Evolutionary conservation across 1,140 invertebrate genomes (phyloP).

Genomic region (Cyrtorhinus lividipennis): DNA sequence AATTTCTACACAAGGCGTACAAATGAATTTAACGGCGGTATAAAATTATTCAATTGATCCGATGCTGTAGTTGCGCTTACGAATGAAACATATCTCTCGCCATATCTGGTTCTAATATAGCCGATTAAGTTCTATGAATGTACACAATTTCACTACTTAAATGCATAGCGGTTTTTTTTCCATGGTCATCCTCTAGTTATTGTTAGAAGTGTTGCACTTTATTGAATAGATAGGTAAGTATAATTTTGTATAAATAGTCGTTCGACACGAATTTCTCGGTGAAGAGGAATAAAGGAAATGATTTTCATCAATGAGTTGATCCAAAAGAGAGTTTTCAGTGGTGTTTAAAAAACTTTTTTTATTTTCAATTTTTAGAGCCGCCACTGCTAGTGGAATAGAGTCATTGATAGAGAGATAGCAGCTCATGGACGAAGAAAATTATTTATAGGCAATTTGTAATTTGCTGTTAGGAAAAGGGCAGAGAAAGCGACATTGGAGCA

Average conservation of each 20-base stretch:
- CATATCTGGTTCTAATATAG: neutral
- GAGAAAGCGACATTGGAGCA: too few relatives aligned
- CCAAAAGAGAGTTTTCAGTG: neutral
- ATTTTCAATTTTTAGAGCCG: too few relatives aligned
- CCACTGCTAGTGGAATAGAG: too few relatives aligned
- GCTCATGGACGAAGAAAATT: too few relatives aligned
- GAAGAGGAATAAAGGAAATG: neutral
- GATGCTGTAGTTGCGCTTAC: neutral
- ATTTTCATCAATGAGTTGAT: neutral
- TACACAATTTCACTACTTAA: neutral
- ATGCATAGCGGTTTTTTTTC: constrained; percentile 1
- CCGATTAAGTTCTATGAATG: neutral
- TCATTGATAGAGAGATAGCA: too few relatives aligned
- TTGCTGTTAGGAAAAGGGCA: too few relatives aligned
- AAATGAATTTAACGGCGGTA: neutral
- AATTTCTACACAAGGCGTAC: neutral
- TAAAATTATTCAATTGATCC: neutral
- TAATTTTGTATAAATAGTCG: neutral
- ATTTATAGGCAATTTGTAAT: too few relatives aligned
- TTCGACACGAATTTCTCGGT: neutral
- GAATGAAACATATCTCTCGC: neutral
- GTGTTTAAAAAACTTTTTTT: neutral
- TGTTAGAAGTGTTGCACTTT: neutral
- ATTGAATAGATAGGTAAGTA: neutral
- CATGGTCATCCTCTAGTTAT: neutral